Evolutionary conservation across 2,797 vertebrate genomes (phyloP).

Genomic region (Cirrhinus molitorella): DNA sequence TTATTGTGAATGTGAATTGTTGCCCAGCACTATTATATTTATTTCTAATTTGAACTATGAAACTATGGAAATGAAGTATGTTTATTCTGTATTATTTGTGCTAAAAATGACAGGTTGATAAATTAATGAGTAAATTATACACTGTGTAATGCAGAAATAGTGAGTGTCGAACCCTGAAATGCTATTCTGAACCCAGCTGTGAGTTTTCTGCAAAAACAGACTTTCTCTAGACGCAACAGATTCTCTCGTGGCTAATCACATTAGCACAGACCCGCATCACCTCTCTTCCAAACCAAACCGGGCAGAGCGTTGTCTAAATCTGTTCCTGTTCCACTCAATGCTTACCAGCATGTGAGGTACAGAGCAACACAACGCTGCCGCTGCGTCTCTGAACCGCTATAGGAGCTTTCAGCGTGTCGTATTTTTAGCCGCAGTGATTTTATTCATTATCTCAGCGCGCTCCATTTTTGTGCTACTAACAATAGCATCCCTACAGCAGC

Average conservation of each 20-base stretch:
- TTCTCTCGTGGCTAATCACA: constrained; percentile 37
- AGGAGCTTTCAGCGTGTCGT: constrained; percentile 49
- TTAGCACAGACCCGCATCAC: constrained; percentile 63
- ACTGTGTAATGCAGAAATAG: not conserved
- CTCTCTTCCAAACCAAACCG: constrained; percentile 68
- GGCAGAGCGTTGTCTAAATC: constrained; percentile 60
- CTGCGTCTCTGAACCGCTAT: constrained; percentile 53
- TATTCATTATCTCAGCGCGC: constrained; percentile 29
- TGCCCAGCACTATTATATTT: not conserved
- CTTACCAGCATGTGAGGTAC: constrained; percentile 60
- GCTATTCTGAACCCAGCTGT: not conserved
- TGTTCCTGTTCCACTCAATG: constrained; percentile 62
- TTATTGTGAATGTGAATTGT: too few relatives aligned
- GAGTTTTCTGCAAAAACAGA: not conserved
- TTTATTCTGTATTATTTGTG: not conserved
- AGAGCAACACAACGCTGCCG: constrained; percentile 8
- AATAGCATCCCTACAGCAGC: not conserved
- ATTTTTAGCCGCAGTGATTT: constrained; percentile 41
- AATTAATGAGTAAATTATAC: not conserved
- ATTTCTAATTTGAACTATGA: not conserved
- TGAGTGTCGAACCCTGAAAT: not conserved
- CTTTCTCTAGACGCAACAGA: not conserved
- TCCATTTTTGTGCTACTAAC: constrained; percentile 27
- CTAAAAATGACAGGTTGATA: not conserved
- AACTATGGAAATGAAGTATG: not conserved